Conservation (phyloP, 2,113 vertebrate species). For the Talpa occidentalis region DNA sequence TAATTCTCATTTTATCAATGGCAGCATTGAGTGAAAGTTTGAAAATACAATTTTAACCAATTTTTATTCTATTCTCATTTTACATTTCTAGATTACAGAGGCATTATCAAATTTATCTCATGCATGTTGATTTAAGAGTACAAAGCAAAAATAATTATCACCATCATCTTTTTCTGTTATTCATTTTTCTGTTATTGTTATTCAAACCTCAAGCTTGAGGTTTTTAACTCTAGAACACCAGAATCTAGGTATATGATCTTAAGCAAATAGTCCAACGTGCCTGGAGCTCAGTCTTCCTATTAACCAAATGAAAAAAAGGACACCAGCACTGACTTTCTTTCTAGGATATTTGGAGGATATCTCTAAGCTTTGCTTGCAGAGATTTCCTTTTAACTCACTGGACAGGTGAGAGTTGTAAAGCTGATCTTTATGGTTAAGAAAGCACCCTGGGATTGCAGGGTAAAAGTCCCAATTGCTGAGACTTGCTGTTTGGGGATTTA, state of each 20-base stretch:
- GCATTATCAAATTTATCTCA: background rate
- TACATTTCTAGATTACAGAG: background rate
- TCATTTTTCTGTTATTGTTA: no score
- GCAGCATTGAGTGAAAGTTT: background rate
- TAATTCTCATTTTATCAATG: background rate
- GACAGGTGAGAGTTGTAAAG: background rate
- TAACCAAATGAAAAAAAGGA: background rate
- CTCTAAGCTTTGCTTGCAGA: background rate
- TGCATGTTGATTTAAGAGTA: background rate
- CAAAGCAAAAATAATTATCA: background rate
- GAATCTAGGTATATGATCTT: background rate
- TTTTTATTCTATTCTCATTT: background rate
- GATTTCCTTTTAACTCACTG: background rate
- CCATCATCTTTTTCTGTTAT: background rate
- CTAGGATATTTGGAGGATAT: background rate
- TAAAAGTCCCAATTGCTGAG: background rate
- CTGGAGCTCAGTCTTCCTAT: background rate
- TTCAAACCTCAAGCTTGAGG: background rate
- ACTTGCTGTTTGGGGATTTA: background rate
- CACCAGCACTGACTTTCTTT: background rate
- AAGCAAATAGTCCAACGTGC: background rate
- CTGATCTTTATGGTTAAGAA: background rate
- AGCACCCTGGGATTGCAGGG: background rate
- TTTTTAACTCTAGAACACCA: background rate
- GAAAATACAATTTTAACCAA: background rate